Base-by-base conservation (phyloP, 2,113 vertebrate genomes). In the Camarhynchus parvulus region DNA sequence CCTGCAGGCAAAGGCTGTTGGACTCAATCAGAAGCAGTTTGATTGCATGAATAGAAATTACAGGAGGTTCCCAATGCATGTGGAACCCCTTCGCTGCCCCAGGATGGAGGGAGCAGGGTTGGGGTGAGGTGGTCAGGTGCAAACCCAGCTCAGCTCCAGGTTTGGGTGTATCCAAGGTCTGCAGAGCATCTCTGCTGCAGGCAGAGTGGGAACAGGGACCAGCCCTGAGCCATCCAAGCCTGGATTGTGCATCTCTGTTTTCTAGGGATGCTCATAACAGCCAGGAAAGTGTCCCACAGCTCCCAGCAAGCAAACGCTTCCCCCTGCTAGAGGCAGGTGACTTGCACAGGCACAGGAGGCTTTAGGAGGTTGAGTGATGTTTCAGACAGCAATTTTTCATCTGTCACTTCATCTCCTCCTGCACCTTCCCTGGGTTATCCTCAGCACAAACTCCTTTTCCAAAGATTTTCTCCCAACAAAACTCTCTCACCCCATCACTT, bases 61-160 rank as follows among this genome's bases (percentile, higher is more conserved):
- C 64, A 37, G 50, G 47, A 58, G 23, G 13, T 80, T 83, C 59
- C 21, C 31, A 39, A 50, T 3, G 17, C 0, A 0, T 10, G 61
- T 44, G 82, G 63, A 62, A 18, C 19, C 31, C 17, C 42, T 70
- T 24, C 61, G 75, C 62, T 67, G 52, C 28, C 41, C 50, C 46
- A 6, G 49, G 24, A 21, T 7, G 28, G 63, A 59, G 37, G 37
- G 41, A 74, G 59, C 50, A 42, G 74, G 15, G 27, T 33, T 11
- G 13, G 5, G 7, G 68, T 21, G 77, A 61, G 23, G 33, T 1
- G 1, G 33, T 5, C 0, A 0, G 1, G 35, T 25, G 5, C 53
- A 30, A 68, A 68, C 31, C 1, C 2, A 80, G 63, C 31, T 68
- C 83, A 18, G 33, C 80, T 79, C 30, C 30, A 18, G 35, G 23